Evolutionary conservation across 2,888 invertebrate species (phyloP).

Genomic region (Mechanitis messenoides): DNA sequence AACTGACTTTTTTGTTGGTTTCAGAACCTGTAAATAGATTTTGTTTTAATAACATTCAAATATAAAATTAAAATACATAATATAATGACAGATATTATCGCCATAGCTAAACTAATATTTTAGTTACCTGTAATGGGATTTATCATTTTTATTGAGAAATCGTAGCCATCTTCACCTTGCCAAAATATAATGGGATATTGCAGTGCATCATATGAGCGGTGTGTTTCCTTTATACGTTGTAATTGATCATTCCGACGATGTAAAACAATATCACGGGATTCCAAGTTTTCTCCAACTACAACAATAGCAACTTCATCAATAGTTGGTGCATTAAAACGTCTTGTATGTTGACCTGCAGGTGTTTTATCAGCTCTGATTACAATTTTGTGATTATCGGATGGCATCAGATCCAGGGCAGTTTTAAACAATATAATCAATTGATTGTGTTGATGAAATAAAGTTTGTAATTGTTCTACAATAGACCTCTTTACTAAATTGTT

Average conservation of each 20-base stretch:
- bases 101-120: conserved; percentile 18
- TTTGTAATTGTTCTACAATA: conserved; percentile 36
- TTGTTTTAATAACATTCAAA: conserved; percentile 22
- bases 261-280: conserved; percentile 32
- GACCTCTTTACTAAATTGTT: conserved; percentile 30
- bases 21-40: too few relatives aligned
- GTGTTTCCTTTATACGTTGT: conserved; percentile 30
- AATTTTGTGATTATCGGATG: conserved; percentile 38
- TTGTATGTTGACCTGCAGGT: conserved; percentile 35
- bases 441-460: conserved; percentile 25
- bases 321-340: conserved; percentile 38
- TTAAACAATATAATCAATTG: conserved; percentile 33
- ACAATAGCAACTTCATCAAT: conserved; percentile 32
- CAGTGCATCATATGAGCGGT: conserved; percentile 30
- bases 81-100: too few relatives aligned
- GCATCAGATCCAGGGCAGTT: conserved; percentile 35
- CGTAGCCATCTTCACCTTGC: conserved; percentile 31
- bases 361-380: conserved; percentile 39
- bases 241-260: conserved; percentile 26
- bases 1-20: too few relatives aligned
- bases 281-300: conserved; percentile 26
- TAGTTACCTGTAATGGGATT: conserved; percentile 27
- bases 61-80: conserved; percentile 22
- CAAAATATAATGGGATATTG: conserved; percentile 38
- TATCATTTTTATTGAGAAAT: conserved; percentile 30